These are phyloP conservation scores for Heliconius hermathena DNA, from an alignment of 1,140 invertebrate genomes.

Conservation along the genomic window DNA sequence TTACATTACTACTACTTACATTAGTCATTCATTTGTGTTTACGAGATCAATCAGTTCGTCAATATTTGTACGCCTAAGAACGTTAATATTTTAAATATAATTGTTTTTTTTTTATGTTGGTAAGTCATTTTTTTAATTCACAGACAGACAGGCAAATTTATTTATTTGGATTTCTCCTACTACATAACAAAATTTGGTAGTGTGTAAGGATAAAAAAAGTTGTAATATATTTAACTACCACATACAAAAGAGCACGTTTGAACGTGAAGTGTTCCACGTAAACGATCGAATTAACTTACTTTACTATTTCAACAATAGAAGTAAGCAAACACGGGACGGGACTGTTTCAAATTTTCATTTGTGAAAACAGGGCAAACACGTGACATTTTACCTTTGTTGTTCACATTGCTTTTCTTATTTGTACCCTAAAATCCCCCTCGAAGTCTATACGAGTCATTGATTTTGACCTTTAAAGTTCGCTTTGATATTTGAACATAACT, in stretches of 20 bases:
- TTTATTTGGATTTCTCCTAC: not conserved
- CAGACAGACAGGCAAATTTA: not conserved
- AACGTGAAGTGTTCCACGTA: conserved; percentile 65
- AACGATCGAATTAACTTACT: conserved; percentile 38
- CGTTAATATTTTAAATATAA: too few relatives aligned
- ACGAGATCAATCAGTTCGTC: too few relatives aligned
- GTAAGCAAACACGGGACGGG: conserved; percentile 5
- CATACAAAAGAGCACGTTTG: conserved; percentile 66
- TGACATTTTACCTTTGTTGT: conserved; percentile 45
- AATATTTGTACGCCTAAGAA: too few relatives aligned
- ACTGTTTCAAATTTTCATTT: conserved; percentile 24
- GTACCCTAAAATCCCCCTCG: conserved; percentile 23
- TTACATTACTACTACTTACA: too few relatives aligned
- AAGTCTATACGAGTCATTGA: conserved; percentile 48
- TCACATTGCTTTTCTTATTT: conserved; percentile 27
- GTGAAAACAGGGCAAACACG: conserved; percentile 17
- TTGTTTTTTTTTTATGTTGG: too few relatives aligned
- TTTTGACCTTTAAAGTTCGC: conserved; percentile 77
- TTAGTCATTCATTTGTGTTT: too few relatives aligned
- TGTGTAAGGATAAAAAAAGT: conserved; percentile 18
- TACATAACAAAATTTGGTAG: not conserved
- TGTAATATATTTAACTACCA: conserved; percentile 64
- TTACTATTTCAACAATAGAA: conserved; percentile 31
- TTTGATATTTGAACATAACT: conserved; percentile 57
- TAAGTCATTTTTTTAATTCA: too few relatives aligned